These are phyloP conservation scores for Bombus sylvicola DNA, from an alignment of 1,140 invertebrate genomes.

Conservation along the genomic window DNA sequence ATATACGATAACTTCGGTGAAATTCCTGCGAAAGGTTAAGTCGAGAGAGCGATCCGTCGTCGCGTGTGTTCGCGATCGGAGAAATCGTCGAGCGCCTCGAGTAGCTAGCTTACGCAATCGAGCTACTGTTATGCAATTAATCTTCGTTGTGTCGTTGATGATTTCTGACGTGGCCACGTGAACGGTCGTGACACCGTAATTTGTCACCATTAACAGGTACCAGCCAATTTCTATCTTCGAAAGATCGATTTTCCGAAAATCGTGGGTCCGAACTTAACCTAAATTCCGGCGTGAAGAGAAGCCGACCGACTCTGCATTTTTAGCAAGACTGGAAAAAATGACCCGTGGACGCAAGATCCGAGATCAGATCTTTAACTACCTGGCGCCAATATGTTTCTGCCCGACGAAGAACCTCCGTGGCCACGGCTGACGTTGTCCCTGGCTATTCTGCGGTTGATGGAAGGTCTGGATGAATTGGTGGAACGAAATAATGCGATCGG, in stretches of 20 bases:
- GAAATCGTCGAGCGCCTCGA: constrained; percentile 45
- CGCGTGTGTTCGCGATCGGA: constrained; percentile 15
- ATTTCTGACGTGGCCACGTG: not conserved
- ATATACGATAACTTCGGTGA: constrained; percentile 21
- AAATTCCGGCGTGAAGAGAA: not conserved
- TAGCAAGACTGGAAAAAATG: not conserved
- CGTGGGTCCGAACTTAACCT: too few relatives aligned
- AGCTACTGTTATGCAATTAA: constrained; percentile 50
- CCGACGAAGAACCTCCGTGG: not conserved
- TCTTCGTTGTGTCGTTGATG: not conserved
- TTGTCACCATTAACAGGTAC: not conserved
- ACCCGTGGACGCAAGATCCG: not conserved
- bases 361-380: constrained; percentile 31
- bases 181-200: not conserved
- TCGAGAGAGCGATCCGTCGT: constrained; percentile 14
- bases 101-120: constrained; percentile 13
- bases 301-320: not conserved
- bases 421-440: not conserved
- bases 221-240: not conserved
- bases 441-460: constrained; percentile 40
- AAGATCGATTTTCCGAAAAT: not conserved
- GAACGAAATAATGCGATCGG: constrained; percentile 52
- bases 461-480: constrained; percentile 40
- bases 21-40: constrained; percentile 36
- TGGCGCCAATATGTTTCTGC: not conserved